Base-by-base conservation (phyloP, 2,797 vertebrate genomes). In the Sus cebifrons region DNA sequence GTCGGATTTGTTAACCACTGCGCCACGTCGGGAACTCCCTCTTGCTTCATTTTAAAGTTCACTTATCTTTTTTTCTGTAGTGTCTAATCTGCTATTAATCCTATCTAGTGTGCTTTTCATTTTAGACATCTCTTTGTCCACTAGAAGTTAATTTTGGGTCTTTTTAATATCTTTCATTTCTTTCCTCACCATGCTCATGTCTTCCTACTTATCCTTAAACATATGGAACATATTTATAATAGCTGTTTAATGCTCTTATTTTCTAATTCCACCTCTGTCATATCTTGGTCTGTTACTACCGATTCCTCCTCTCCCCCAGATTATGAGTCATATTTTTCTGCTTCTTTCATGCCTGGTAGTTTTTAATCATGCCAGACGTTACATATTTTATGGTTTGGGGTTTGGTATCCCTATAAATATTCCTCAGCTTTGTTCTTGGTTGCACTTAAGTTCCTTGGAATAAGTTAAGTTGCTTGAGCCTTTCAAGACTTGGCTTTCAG, bases 291-390 rank as follows among this genome's bases (percentile, higher is more conserved):
- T 87, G 5, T 75, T 65, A 87, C 78, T 93, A 11, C 60, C 85
- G 79, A 49, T 73, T 85, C 12, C 6, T 13, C 11, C 8, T 10
- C 13, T 20, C 40, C 7, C 25, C 62, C 12, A 44, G 16, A 40
- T 93, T 81, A 86, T 79, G 49, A 8, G 40, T 74, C 17, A 65
- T 67, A 52, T 36, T 85, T 89, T 89, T 20, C 27, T 83, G 27
- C 5, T 62, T 6, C 16, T 56, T 79, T 49, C 64, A 68, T 68
- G 21, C 20, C 20, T 86, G 25, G 10, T 75, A 58, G 36, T 68
- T 94, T 84, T 65, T 83, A 84, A 77, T 84, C 23, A 49, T 89
- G n/a, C 27, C 27, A 65, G 73, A 27, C 25, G 71, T 83, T 65
- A 52, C 68, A 83, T 15, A 62, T 77, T 78, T 93, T 73, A 85